A percentile compares a stretch with the other conserved stretches of the same genome.
Conservation (phyloP, 1,140 invertebrate species). For the Drosophila kikkawai region DNA sequence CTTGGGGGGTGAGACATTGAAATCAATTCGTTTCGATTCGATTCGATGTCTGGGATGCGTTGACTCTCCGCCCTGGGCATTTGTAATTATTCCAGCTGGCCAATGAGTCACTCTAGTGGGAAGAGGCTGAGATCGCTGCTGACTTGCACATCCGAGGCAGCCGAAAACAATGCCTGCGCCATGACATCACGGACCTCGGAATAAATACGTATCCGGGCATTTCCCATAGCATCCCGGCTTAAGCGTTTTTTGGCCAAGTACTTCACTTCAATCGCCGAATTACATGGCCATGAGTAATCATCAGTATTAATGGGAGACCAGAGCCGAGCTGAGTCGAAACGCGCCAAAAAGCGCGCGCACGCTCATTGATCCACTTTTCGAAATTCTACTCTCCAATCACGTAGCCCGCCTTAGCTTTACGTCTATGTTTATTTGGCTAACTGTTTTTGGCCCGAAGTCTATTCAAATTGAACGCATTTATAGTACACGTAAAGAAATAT, state of each 20-base stretch:
- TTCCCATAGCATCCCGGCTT: conserved; percentile 64
- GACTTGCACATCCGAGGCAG: conserved; percentile 64
- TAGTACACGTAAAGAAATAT: neutral
- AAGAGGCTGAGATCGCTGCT: conserved; percentile 50
- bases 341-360: conserved; percentile 47
- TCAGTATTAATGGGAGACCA: conserved; percentile 53
- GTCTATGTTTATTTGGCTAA: conserved; percentile 70
- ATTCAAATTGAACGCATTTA: conserved; percentile 49
- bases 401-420: conserved; percentile 51
- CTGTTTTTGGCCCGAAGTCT: conserved; percentile 62
- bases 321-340: conserved; percentile 12
- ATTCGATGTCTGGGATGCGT: conserved; percentile 15
- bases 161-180: conserved; percentile 39
- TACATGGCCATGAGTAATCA: conserved; percentile 80
- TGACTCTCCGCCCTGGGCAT: conserved; percentile 22
- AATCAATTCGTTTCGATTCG: conserved; percentile 13
- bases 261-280: conserved; percentile 62
- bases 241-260: conserved; percentile 47
- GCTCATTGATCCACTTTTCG: conserved; percentile 76
- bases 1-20: conserved; percentile 1
- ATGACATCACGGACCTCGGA: conserved; percentile 71
- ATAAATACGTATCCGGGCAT: conserved; percentile 69
- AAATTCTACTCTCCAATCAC: conserved; percentile 72
- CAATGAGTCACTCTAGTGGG: conserved; percentile 49
- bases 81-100: conserved; percentile 51